These are phyloP conservation scores for Volucella inflata DNA, from an alignment of 2,888 invertebrate species.

Conservation along the genomic window DNA sequence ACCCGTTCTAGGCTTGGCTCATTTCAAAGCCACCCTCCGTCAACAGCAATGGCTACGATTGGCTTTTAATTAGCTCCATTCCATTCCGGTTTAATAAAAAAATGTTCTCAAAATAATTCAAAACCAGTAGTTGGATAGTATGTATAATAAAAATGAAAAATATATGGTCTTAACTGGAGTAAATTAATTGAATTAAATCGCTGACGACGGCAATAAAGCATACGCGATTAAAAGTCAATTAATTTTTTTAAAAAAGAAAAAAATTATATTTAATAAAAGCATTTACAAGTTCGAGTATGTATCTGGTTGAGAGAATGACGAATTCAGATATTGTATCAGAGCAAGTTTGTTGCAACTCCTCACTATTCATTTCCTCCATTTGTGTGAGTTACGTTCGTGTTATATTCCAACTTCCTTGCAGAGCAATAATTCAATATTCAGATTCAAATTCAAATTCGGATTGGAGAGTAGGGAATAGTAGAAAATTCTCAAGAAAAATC, in stretches of 20 bases:
- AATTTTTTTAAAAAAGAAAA: conserved; percentile 6
- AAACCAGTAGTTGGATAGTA: conserved; percentile 41
- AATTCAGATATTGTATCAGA: background rate
- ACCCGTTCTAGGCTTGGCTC: conserved; percentile 25
- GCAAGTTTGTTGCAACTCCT: conserved; percentile 16
- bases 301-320: background rate
- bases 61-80: conserved; percentile 26
- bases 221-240: conserved; percentile 10
- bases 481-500: conserved; percentile 18
- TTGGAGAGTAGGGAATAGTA: background rate
- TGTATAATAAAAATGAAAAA: conserved; percentile 5
- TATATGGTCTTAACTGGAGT: conserved; percentile 1
- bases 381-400: background rate
- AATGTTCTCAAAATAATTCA: background rate
- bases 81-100: conserved; percentile 35
- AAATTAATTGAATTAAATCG: conserved; percentile 46
- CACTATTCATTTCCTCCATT: conserved; percentile 7
- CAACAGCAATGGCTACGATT: background rate
- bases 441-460: background rate
- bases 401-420: background rate
- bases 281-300: too few relatives aligned
- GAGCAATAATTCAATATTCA: conserved; percentile 13
- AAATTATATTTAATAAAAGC: background rate
- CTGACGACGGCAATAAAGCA: conserved; percentile 17
- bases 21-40: background rate